Conservation (phyloP, 1,140 invertebrate species). For the Mactra quadrangularis region DNA sequence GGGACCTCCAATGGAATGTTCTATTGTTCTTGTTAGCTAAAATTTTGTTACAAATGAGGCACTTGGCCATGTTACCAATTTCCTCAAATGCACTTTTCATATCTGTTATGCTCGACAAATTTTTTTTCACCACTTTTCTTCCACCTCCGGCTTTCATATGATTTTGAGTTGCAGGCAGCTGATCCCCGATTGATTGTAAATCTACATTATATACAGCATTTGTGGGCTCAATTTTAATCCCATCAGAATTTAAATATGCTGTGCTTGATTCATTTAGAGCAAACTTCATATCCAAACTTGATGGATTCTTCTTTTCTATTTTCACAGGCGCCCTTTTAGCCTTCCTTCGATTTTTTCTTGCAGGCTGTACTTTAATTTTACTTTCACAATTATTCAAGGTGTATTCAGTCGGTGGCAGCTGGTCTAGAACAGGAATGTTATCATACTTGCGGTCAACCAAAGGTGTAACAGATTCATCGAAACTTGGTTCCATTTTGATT, state of each 20-base stretch:
- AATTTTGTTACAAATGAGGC: constrained; percentile 60
- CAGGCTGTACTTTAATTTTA: too few species aligned
- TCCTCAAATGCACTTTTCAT: constrained; percentile 61
- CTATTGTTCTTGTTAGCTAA: constrained; percentile 60
- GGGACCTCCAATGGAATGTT: constrained; percentile 59
- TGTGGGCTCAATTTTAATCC: not conserved
- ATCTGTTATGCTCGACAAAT: constrained; percentile 12
- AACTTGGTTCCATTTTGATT: too few species aligned
- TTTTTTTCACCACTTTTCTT: not conserved
- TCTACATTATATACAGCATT: not conserved
- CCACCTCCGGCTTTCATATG: not conserved
- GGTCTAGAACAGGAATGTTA: too few species aligned
- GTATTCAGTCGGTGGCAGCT: too few species aligned
- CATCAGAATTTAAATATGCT: too few species aligned
- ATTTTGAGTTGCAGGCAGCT: too few species aligned
- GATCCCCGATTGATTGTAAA: too few species aligned
- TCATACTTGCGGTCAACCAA: too few species aligned
- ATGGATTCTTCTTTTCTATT: not conserved
- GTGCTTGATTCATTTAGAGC: too few species aligned
- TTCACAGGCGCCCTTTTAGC: constrained; percentile 10
- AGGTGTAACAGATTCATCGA: too few species aligned
- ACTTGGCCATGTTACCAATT: constrained; percentile 62
- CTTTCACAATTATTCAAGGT: too few species aligned
- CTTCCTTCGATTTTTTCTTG: constrained; percentile 30
- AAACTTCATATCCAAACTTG: not conserved